A percentile compares a stretch with the other conserved stretches of the same genome.
Conservation (phyloP, 1,140 invertebrate genomes). For the Listronotus bonariensis region DNA sequence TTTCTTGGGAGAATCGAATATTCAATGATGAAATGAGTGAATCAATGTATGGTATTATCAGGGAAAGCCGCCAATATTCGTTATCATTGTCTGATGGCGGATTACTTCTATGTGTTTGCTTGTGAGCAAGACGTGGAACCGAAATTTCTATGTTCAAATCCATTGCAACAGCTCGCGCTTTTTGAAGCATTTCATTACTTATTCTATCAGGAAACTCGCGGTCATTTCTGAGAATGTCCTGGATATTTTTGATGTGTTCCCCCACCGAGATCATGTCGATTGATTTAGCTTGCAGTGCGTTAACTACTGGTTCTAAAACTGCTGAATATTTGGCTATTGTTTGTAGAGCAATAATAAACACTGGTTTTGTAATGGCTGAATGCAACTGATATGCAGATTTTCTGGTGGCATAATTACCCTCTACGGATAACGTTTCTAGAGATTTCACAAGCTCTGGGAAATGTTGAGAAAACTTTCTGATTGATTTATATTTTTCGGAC, state of each 20-base stretch:
- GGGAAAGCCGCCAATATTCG: constrained; percentile 25
- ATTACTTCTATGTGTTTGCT: constrained; percentile 22
- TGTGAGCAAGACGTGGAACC: constrained; percentile 19
- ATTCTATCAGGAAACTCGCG: constrained; percentile 1
- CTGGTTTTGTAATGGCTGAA: constrained; percentile 27
- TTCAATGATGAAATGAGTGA: constrained; percentile 25
- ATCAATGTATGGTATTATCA: constrained; percentile 30
- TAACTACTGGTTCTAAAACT: constrained; percentile 30
- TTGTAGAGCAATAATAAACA: neutral
- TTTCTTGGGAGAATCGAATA: constrained; percentile 29
- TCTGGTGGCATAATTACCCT: constrained; percentile 25
- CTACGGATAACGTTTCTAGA: constrained; percentile 22
- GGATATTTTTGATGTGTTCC: constrained; percentile 18
- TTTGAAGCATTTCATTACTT: constrained; percentile 10
- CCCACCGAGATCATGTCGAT: constrained; percentile 21
- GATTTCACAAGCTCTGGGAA: constrained; percentile 28
- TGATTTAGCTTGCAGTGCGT: constrained; percentile 20
- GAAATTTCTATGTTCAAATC: constrained; percentile 19
- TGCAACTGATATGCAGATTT: constrained; percentile 32
- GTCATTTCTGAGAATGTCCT: constrained; percentile 16
- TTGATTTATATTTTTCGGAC: constrained; percentile 37
- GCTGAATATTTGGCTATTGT: constrained; percentile 16
- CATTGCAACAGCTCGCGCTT: constrained; percentile 7
- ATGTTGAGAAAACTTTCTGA: constrained; percentile 28
- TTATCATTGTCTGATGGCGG: constrained; percentile 23